Conservation (phyloP, 2,113 vertebrate genomes). For the Gila orcuttii region DNA sequence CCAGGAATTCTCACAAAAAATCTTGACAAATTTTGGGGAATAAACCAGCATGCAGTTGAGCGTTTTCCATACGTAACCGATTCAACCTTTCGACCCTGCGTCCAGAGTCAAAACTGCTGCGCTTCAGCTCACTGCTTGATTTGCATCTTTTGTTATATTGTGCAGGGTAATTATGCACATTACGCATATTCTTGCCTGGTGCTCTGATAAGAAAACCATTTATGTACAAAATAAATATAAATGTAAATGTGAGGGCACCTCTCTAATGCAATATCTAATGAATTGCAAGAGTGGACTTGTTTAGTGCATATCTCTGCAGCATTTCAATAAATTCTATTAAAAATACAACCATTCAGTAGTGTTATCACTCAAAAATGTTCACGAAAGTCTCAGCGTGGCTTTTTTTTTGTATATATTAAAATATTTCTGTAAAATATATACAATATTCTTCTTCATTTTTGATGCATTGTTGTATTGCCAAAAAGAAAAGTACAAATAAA, state of each 20-base stretch:
- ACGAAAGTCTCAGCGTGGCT: neutral
- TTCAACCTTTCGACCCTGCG: neutral
- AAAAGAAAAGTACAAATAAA: too few species aligned
- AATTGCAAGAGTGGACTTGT: neutral
- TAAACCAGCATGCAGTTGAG: neutral
- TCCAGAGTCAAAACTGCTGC: neutral
- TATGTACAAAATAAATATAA: constrained; percentile 9
- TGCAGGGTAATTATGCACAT: constrained; percentile 25
- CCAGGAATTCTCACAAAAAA: neutral
- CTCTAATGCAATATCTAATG: neutral
- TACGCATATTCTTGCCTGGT: constrained; percentile 8
- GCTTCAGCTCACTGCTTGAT: neutral
- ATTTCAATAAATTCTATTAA: neutral
- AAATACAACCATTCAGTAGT: neutral
- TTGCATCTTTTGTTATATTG: constrained; percentile 35
- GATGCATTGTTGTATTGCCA: neutral
- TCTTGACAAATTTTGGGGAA: neutral
- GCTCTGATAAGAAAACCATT: constrained; percentile 22
- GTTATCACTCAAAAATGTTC: neutral
- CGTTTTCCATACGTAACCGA: neutral
- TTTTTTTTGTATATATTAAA: neutral
- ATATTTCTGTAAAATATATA: neutral
- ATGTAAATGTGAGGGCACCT: constrained; percentile 10
- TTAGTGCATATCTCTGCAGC: neutral
- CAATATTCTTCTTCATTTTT: neutral